Conservation (phyloP, 2,888 invertebrate genomes). For the Girardia tigrina region DNA sequence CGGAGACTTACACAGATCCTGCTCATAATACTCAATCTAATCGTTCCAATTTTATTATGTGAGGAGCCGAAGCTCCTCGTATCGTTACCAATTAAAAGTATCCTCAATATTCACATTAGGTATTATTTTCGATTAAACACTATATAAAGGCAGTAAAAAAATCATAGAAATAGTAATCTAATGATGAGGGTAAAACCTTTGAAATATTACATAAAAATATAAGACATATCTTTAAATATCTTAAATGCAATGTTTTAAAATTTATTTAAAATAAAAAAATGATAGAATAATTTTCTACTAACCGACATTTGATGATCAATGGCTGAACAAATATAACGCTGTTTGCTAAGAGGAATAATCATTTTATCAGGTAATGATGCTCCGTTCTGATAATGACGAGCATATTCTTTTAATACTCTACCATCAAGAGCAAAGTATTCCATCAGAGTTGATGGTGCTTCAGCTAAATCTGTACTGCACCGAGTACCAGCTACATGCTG, state of each 20-base stretch:
- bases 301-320: slow-evolving; percentile 3
- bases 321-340: background rate
- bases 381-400: slow-evolving; percentile 21
- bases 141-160: too few relatives aligned
- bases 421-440: slow-evolving; percentile 86
- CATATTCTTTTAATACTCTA: slow-evolving; percentile 53
- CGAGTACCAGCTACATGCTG: slow-evolving; percentile 95
- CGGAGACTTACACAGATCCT: too few relatives aligned
- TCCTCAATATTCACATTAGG: background rate
- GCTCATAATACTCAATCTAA: too few relatives aligned
- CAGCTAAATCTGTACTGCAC: slow-evolving; percentile 91
- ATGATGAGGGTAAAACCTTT: too few relatives aligned
- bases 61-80: too few relatives aligned
- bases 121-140: background rate
- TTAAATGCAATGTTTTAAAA: background rate
- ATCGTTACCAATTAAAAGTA: too few relatives aligned
- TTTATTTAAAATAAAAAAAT: background rate
- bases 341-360: background rate
- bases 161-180: too few relatives aligned
- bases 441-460: slow-evolving; percentile 94
- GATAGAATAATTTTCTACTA: background rate
- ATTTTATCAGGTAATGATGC: background rate
- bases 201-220: too few relatives aligned
- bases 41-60: too few relatives aligned
- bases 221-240: background rate